Evolutionary conservation across 2,797 vertebrate genomes (phyloP), one percentile per base, ranked within the genome.

Genomic region (Typhlichthys eigenmanni): DNA sequence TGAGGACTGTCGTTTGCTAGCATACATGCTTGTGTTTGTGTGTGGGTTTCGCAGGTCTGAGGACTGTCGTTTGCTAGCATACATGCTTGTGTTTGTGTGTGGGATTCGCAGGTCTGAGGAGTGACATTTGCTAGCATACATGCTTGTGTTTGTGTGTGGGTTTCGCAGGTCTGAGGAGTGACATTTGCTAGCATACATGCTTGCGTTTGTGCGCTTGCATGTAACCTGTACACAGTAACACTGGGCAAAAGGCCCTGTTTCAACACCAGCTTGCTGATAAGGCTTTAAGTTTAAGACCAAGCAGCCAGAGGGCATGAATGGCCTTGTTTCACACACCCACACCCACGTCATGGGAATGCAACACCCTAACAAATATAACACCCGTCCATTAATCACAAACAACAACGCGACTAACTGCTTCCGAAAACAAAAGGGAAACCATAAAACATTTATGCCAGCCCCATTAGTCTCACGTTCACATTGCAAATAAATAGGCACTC

Each of bases 191-290:
- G 43, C 5, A 24, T n/a, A 6, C 24, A 4, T 65, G 60, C 58
- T 61, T 57, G 34, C 17, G 45, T 50, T 24, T 52, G 47, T 8
- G 29, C 14, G 14, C 11, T 13, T 53, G 58, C 57, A 63, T 66
- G 64, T 34, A 57, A 43, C 55, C 32, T 57, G 63, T 71, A 57
- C 51, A 69, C 24, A 68, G 71, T 82, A 78, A 78, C 67, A 76
- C 76, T 69, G 86, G 85, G 82, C 83, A 87, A 79, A 85, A 86
- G 84, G 85, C 78, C 80, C 87, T 83, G 73, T 89, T 91, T 89
- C 87, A 88, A 89, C 85, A 87, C 89, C 89, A 89, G 86, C 86
- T 85, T 88, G 85, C 88, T 89, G 88, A 90, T 88, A 86, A 87
- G 81, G 84, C 87, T n/a, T n/a, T n/a, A n/a, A n/a, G n/a, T 91